phyloP scores from a whole-genome alignment of 2,113 vertebrate genomes.

The Phocoena phocoena region DNA sequence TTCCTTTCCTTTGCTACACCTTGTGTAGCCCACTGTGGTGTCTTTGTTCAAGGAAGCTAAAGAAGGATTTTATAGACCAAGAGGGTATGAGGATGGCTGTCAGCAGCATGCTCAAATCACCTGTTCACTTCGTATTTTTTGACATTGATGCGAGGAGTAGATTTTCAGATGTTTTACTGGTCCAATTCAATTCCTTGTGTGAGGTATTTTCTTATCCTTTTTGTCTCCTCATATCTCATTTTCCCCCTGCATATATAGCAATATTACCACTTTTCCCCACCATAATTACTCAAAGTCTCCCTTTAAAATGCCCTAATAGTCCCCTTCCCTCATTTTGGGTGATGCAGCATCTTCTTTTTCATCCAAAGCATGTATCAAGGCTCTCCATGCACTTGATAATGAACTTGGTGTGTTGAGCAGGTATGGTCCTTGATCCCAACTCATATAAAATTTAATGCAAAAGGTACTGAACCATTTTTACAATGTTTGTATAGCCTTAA shows the following conservation, averaged over 20 bases:
- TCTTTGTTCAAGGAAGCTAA: constrained; percentile 71
- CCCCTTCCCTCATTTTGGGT: not conserved
- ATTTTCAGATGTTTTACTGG: constrained; percentile 51
- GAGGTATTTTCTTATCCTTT: constrained; percentile 44
- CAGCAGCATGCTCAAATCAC: constrained; percentile 67
- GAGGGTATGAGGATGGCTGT: constrained; percentile 59
- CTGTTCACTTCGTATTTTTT: constrained; percentile 62
- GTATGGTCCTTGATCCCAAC: not conserved
- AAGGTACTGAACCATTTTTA: not conserved
- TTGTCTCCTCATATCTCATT: constrained; percentile 32
- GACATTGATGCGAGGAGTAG: constrained; percentile 60
- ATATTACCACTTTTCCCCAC: not conserved
- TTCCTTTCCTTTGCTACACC: constrained; percentile 56
- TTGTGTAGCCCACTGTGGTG: constrained; percentile 64
- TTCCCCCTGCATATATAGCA: not conserved
- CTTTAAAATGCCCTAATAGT: not conserved
- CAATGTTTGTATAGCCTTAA: not conserved
- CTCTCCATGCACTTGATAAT: not conserved
- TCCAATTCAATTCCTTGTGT: constrained; percentile 6
- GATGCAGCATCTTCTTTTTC: not conserved
- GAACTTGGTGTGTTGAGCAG: not conserved
- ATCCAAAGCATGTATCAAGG: not conserved
- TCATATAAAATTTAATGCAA: not conserved
- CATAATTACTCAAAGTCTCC: not conserved
- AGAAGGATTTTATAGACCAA: constrained; percentile 74